phyloP scores from a whole-genome alignment of 1,140 invertebrate species.

The Goniozus legneri region DNA sequence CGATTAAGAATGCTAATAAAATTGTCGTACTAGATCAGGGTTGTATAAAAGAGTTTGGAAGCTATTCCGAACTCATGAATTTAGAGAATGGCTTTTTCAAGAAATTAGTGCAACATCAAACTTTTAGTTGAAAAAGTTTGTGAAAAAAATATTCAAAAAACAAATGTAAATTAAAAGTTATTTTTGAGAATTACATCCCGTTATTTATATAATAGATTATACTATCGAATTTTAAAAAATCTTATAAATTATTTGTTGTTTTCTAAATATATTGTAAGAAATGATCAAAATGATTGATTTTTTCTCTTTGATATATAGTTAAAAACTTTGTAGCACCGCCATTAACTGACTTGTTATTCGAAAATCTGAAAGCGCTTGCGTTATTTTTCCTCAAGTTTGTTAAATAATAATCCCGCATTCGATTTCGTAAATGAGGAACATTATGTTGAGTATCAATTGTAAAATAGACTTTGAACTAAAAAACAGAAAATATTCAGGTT shows the following conservation, averaged over 20 bases:
- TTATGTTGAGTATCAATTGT: neutral
- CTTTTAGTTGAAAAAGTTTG: slow-evolving; percentile 42
- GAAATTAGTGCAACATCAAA: slow-evolving; percentile 66
- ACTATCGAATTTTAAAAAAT: slow-evolving; percentile 6
- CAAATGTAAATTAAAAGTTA: neutral
- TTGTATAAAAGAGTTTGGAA: slow-evolving; percentile 76
- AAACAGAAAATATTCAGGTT: slow-evolving; percentile 1
- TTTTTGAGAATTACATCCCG: no score
- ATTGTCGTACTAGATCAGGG: slow-evolving; percentile 89
- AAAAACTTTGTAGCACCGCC: no score
- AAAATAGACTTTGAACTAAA: neutral
- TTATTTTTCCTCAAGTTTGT: no score
- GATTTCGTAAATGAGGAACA: no score
- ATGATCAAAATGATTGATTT: neutral
- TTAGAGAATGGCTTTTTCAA: slow-evolving; percentile 60
- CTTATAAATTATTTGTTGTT: no score
- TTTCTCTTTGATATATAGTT: no score
- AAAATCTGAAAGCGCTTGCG: no score
- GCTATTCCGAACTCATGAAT: slow-evolving; percentile 67
- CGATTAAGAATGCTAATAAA: slow-evolving; percentile 84
- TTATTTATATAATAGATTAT: no score
- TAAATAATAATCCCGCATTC: no score
- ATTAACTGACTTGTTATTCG: no score
- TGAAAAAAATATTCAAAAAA: slow-evolving; percentile 16
- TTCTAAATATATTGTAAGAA: no score